Evolutionary conservation across 2,888 invertebrate species (phyloP).

Genomic region (Glaucopsyche alexis): DNA sequence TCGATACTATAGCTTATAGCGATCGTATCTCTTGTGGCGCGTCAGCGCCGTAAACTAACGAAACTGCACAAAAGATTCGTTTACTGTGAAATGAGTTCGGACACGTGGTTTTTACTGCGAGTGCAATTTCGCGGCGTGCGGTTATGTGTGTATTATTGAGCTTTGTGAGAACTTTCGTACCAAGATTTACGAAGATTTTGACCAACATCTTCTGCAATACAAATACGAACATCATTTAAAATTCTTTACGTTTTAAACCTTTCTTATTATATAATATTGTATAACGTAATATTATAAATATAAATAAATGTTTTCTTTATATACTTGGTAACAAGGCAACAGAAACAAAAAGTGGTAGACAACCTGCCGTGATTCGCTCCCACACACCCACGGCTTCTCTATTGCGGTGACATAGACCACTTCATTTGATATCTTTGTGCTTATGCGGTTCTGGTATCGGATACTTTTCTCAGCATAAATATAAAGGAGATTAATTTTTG

Average conservation of each 20-base stretch:
- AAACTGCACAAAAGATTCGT: slow-evolving; percentile 55
- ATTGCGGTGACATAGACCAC: slow-evolving; percentile 67
- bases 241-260: not conserved
- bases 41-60: slow-evolving; percentile 55
- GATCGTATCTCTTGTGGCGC: not conserved
- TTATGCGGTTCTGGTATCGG: slow-evolving; percentile 42
- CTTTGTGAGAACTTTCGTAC: not conserved
- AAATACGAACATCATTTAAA: not conserved
- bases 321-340: slow-evolving; percentile 42
- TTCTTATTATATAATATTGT: no score
- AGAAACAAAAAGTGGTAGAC: slow-evolving; percentile 59
- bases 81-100: slow-evolving; percentile 53
- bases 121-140: slow-evolving; percentile 52
- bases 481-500: slow-evolving; percentile 11
- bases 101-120: slow-evolving; percentile 57
- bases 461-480: slow-evolving; percentile 35
- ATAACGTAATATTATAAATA: no score
- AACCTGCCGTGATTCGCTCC: slow-evolving; percentile 61
- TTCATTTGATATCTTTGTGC: slow-evolving; percentile 63
- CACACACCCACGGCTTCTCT: slow-evolving; percentile 73
- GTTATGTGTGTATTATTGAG: slow-evolving; percentile 40
- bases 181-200: not conserved
- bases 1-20: not conserved
- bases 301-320: not conserved
- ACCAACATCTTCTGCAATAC: not conserved